phyloP scores from a whole-genome alignment of 2,888 invertebrate genomes.

The Latrodectus hesperus region DNA sequence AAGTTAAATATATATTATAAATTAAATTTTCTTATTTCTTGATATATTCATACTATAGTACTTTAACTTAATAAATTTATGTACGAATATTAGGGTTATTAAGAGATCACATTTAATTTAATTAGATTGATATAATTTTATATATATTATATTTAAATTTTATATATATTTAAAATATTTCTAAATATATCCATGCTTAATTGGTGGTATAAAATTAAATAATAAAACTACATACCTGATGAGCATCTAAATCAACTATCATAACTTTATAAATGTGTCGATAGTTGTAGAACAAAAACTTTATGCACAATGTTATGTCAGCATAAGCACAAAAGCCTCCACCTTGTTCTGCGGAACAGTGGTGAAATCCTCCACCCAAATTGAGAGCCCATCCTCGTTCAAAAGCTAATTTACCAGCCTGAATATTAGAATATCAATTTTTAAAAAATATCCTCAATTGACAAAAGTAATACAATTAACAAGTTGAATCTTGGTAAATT shows the following conservation, averaged over 20 bases:
- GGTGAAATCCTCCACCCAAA: conserved; percentile 93
- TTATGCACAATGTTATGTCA: conserved; percentile 87
- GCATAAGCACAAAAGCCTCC: conserved; percentile 94
- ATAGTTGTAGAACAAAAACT: conserved; percentile 79
- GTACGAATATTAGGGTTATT: no score
- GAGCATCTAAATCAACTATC: conserved; percentile 94
- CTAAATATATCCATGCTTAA: no score
- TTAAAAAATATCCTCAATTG: not conserved
- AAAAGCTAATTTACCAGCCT: conserved; percentile 86
- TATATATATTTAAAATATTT: no score
- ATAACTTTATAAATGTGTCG: conserved; percentile 79
- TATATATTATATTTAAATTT: no score
- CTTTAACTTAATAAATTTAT: no score
- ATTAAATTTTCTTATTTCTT: no score
- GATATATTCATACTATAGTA: no score
- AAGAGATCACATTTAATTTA: no score
- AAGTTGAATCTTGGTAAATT: not conserved
- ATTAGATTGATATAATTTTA: no score
- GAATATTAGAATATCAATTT: conserved; percentile 39
- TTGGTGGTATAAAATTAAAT: not conserved
- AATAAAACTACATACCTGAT: conserved; percentile 80
- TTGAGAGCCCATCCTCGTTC: conserved; percentile 92
- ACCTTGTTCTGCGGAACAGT: conserved; percentile 84
- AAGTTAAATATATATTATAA: no score
- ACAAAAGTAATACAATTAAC: not conserved